Conservation (phyloP, 2,113 vertebrate species). For the Bungarus multicinctus region DNA sequence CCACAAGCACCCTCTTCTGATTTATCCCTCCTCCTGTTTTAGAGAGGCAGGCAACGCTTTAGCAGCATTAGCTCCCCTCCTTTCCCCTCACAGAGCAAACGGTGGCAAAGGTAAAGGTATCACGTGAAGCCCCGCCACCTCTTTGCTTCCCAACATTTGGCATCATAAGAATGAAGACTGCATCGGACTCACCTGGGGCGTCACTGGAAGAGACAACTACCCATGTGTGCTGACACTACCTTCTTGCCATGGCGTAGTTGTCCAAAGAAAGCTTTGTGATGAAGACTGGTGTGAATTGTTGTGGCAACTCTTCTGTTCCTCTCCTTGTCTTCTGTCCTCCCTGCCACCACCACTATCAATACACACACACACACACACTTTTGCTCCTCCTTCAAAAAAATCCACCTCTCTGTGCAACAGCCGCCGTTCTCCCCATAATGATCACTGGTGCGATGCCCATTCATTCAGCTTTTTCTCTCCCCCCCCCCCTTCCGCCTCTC, state of each 20-base stretch:
- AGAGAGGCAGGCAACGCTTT: not conserved
- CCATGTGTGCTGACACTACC: not conserved
- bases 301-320: constrained; percentile 5
- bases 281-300: not conserved
- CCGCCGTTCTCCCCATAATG: constrained; percentile 35
- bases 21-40: not conserved
- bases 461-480: constrained; percentile 61
- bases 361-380: not conserved
- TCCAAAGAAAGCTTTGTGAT: constrained; percentile 13
- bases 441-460: constrained; percentile 65
- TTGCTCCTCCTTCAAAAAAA: constrained; percentile 13
- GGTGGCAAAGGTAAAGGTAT: not conserved
- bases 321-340: constrained; percentile 14
- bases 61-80: not conserved
- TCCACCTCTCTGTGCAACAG: constrained; percentile 57
- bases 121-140: not conserved
- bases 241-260: constrained; percentile 1
- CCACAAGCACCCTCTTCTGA: not conserved
- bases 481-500: constrained; percentile 55
- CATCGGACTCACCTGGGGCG: constrained; percentile 16
- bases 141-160: not conserved
- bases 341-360: not conserved
- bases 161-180: not conserved
- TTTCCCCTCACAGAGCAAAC: not conserved
- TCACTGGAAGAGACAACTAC: not conserved